Evolutionary conservation across 2,797 vertebrate genomes (phyloP).

Genomic region (Heteromormyrus szaboi): DNA sequence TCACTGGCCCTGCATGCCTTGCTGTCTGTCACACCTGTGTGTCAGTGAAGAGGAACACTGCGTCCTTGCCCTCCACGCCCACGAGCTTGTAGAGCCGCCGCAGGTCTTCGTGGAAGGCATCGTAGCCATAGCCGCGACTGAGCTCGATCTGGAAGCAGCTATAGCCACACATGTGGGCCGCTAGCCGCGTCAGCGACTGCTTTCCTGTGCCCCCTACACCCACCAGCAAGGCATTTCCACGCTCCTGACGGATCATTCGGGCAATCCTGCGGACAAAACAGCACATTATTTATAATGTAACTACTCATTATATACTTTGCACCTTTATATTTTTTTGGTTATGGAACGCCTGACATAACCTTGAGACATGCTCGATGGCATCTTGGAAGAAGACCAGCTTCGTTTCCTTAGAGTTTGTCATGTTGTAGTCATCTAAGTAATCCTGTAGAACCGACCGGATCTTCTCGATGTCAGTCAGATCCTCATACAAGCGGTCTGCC

Average conservation of each 20-base stretch:
- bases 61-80: conserved; percentile 72
- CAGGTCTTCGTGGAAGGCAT: conserved; percentile 80
- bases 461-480: conserved; percentile 67
- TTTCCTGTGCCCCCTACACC: conserved; percentile 84
- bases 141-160: conserved; percentile 79
- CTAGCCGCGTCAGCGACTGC: conserved; percentile 76
- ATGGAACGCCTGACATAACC: conserved; percentile 47
- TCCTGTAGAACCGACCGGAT: conserved; percentile 70
- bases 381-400: conserved; percentile 84
- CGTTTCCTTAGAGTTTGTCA: conserved; percentile 70
- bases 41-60: conserved; percentile 84
- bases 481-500: conserved; percentile 65
- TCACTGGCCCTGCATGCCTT: neutral
- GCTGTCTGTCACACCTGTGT: conserved; percentile 64
- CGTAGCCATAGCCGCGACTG: conserved; percentile 77
- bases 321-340: neutral
- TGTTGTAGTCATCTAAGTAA: conserved; percentile 78
- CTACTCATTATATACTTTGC: neutral
- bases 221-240: conserved; percentile 80
- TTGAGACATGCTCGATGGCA: conserved; percentile 77
- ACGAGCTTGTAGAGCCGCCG: conserved; percentile 78
- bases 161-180: conserved; percentile 76
- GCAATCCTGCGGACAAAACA: conserved; percentile 62
- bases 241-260: conserved; percentile 80
- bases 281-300: neutral